A percentile compares a stretch with the other conserved stretches of the same genome.
Conservation (phyloP, 2,113 vertebrate genomes). For the Oreamnos americanus region DNA sequence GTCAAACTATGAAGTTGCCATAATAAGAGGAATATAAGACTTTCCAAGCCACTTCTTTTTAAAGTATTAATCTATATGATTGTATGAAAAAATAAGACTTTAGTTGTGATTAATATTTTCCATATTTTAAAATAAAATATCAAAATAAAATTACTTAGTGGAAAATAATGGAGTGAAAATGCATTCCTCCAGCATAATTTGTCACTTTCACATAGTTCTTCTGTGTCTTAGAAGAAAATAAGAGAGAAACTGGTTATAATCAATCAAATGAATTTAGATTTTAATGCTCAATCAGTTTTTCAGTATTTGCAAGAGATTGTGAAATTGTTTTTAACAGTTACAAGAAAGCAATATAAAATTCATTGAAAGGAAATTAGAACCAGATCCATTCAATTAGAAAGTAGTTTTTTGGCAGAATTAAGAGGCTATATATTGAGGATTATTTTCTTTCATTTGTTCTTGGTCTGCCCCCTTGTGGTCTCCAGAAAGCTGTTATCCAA, state of each 20-base stretch:
- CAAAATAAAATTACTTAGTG: neutral
- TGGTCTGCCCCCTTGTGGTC: conserved; percentile 3
- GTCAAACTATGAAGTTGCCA: neutral
- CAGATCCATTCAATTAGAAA: neutral
- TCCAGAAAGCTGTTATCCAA: neutral
- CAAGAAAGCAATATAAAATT: neutral
- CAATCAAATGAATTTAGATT: neutral
- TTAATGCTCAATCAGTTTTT: neutral
- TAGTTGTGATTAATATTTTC: neutral
- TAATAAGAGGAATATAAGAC: neutral
- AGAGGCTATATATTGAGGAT: neutral
- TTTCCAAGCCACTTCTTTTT: neutral
- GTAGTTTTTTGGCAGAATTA: neutral
- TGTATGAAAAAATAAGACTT: neutral
- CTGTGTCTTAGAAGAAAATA: neutral
- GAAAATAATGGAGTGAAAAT: neutral
- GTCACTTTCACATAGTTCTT: neutral
- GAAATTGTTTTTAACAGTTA: neutral
- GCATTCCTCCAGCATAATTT: neutral
- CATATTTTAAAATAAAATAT: neutral
- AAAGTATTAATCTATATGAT: neutral
- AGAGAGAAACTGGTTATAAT: neutral
- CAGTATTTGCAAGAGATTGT: neutral
- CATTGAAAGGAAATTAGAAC: neutral
- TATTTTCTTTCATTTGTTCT: neutral